A percentile compares a stretch with the other conserved stretches of the same genome.
phyloP scores from a whole-genome alignment of 2,113 vertebrate species.

The Thamnophis sirtalis region DNA sequence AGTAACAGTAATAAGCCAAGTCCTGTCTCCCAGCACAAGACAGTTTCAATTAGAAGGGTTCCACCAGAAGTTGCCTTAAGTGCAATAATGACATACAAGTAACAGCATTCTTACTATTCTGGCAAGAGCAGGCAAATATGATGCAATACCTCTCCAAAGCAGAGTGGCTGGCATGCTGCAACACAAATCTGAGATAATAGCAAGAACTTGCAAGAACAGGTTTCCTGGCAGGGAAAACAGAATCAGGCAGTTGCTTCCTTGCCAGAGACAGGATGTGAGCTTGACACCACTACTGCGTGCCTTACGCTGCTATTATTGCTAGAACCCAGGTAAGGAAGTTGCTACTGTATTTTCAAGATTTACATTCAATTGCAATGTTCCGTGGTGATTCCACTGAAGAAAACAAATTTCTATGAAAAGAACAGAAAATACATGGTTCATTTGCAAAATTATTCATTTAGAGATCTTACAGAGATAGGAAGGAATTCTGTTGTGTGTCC shows the following conservation, averaged over 20 bases:
- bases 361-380: background rate
- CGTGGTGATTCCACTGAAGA: background rate
- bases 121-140: background rate
- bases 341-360: background rate
- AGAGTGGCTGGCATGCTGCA: background rate
- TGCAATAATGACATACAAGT: background rate
- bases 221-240: background rate
- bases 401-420: background rate
- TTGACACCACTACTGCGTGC: background rate
- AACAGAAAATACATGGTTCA: background rate
- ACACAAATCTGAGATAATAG: background rate
- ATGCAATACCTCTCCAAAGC: background rate
- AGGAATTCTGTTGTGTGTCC: background rate
- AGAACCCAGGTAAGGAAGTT: background rate
- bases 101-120: background rate
- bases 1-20: background rate
- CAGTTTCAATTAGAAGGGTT: background rate
- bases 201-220: background rate
- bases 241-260: background rate
- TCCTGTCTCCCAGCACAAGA: background rate
- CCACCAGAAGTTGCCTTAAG: background rate
- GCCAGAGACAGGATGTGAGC: background rate
- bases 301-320: background rate
- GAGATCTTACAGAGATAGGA: background rate
- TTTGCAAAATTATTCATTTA: background rate